Evolutionary conservation across 92 coral and sea anemone genomes (phyloP).

Genomic region (Zoanthus sociatus): DNA sequence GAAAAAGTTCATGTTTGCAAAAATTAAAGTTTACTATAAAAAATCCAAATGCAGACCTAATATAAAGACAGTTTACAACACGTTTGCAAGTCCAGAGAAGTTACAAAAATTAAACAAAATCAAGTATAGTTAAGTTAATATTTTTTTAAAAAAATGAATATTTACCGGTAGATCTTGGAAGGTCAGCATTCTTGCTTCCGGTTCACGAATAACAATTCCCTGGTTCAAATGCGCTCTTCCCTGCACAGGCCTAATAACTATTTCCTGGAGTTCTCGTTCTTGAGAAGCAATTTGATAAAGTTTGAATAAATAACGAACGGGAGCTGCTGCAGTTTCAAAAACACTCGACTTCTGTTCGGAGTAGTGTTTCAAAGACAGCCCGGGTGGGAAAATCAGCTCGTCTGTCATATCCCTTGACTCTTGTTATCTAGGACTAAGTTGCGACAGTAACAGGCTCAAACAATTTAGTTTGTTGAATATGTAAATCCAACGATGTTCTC

Average conservation of each 20-base stretch:
- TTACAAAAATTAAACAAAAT: no score
- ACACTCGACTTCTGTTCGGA: slow-evolving; percentile 57
- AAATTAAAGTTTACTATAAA: no score
- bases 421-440: neutral
- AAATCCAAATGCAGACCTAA: no score
- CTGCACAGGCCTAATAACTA: slow-evolving; percentile 63
- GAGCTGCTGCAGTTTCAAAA: slow-evolving; percentile 68
- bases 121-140: no score
- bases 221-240: slow-evolving; percentile 49
- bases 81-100: no score
- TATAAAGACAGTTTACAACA: no score
- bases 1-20: no score
- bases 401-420: slow-evolving; percentile 9
- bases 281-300: slow-evolving; percentile 73
- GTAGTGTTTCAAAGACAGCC: neutral
- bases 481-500: slow-evolving; percentile 11
- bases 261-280: slow-evolving; percentile 73
- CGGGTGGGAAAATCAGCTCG: slow-evolving; percentile 5
- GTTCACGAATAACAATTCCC: slow-evolving; percentile 66
- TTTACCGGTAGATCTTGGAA: slow-evolving; percentile 88
- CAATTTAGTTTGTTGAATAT: neutral
- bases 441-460: neutral
- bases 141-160: neutral
- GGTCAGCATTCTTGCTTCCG: slow-evolving; percentile 57
- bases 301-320: slow-evolving; percentile 74